These are phyloP conservation scores for Olivierus martensii DNA, from an alignment of 1,140 invertebrate genomes.

Conservation along the genomic window DNA sequence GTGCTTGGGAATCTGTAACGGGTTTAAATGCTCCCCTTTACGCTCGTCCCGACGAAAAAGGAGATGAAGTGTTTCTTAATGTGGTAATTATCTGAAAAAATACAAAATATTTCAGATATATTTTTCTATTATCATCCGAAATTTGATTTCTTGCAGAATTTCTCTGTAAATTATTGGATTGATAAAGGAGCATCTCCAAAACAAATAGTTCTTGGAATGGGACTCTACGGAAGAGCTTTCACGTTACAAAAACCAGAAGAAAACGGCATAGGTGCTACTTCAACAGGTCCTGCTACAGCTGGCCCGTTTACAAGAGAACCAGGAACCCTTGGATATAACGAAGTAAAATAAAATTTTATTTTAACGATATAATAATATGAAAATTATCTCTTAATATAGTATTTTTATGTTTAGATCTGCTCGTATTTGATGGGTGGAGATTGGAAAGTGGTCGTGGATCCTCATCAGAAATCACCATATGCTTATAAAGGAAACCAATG, in stretches of 20 bases:
- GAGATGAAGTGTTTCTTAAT: slow-evolving; percentile 37
- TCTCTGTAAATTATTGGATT: slow-evolving; percentile 68
- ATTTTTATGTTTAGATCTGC: neutral
- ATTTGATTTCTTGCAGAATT: slow-evolving; percentile 57
- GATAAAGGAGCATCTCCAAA: slow-evolving; percentile 55
- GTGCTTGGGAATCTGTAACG: slow-evolving; percentile 57
- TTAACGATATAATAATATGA: too few relatives aligned
- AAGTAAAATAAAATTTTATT: slow-evolving; percentile 27
- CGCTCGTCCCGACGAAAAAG: slow-evolving; percentile 29
- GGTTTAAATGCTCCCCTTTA: slow-evolving; percentile 29
- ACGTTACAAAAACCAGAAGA: slow-evolving; percentile 20
- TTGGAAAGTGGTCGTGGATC: slow-evolving; percentile 20
- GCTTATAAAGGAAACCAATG: slow-evolving; percentile 29
- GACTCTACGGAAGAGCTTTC: slow-evolving; percentile 27
- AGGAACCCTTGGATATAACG: slow-evolving; percentile 61
- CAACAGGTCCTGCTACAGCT: slow-evolving; percentile 36
- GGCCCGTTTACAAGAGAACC: slow-evolving; percentile 52
- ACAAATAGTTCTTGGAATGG: slow-evolving; percentile 27
- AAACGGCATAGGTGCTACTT: slow-evolving; percentile 22
- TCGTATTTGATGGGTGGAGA: neutral
- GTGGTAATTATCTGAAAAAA: slow-evolving; percentile 31
- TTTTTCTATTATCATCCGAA: too few relatives aligned
- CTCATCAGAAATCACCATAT: slow-evolving; percentile 29
- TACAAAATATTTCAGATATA: neutral
- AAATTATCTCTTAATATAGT: too few relatives aligned